Conservation (phyloP, 2,113 vertebrate genomes). For the Rhagologus leucostigma region DNA sequence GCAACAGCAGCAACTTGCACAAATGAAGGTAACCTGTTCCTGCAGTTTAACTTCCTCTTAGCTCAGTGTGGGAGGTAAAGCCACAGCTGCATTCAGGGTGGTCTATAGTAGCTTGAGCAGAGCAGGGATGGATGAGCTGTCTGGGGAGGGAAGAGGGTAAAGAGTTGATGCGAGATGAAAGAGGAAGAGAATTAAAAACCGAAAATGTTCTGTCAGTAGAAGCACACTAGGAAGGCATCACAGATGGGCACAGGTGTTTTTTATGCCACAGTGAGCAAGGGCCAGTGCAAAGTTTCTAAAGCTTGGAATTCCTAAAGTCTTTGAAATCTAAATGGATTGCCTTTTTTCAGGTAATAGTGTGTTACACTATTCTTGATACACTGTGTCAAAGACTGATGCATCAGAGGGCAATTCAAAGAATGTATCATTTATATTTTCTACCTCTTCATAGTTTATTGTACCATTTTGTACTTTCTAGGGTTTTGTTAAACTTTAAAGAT, state of each 20-base stretch:
- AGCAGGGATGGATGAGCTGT: background rate
- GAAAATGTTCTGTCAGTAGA: background rate
- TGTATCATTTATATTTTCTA: background rate
- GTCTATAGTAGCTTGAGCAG: background rate
- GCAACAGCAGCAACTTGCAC: constrained; percentile 93
- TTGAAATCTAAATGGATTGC: background rate
- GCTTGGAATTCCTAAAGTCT: background rate
- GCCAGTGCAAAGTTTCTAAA: background rate
- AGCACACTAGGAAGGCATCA: background rate
- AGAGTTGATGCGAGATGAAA: background rate
- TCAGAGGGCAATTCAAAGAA: background rate
- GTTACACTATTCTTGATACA: background rate
- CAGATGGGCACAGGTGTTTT: background rate
- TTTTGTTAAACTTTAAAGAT: background rate
- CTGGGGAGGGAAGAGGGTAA: background rate
- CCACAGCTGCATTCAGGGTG: background rate
- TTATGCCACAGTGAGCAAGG: background rate
- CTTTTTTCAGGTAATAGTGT: background rate
- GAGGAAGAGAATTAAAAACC: background rate
- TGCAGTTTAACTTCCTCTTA: background rate
- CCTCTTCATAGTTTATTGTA: background rate
- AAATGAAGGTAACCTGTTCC: constrained; percentile 86
- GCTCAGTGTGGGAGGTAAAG: background rate
- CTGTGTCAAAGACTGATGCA: background rate
- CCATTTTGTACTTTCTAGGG: background rate